phyloP scores from a whole-genome alignment of 2,797 vertebrate genomes.

The Clarias platycephalus region DNA sequence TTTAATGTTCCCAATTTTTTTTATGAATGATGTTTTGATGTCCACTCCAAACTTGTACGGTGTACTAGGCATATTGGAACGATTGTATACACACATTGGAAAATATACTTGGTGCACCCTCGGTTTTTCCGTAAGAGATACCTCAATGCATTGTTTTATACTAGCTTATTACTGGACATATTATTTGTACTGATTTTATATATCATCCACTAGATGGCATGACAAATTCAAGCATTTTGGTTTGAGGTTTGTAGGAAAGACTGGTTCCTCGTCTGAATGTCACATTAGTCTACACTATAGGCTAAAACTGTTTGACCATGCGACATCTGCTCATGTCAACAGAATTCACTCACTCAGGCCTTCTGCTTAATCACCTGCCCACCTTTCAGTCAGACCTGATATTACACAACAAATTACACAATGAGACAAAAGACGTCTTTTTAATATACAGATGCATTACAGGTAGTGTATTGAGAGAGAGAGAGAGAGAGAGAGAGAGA shows the following conservation, averaged over 20 bases:
- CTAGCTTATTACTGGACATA: neutral
- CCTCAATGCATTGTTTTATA: neutral
- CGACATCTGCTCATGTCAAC: conserved; percentile 26
- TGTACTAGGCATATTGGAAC: too few species aligned
- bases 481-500: neutral
- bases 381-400: neutral
- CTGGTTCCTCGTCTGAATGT: neutral
- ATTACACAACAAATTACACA: conserved; percentile 15
- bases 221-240: conserved; percentile 16
- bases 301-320: conserved; percentile 9
- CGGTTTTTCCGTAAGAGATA: neutral
- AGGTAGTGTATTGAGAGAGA: neutral
- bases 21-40: neutral
- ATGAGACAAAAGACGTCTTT: conserved; percentile 1
- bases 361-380: conserved; percentile 13
- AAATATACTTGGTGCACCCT: neutral
- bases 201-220: conserved; percentile 47
- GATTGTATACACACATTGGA: too few species aligned
- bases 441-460: neutral
- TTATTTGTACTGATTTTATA: neutral
- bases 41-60: neutral
- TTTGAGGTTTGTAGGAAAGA: neutral
- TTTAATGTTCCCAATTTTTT: neutral
- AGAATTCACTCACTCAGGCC: conserved; percentile 18
- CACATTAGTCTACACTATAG: conserved; percentile 21